A percentile compares a stretch with the other conserved stretches of the same genome.
Evolutionary conservation across 2,797 vertebrate species (phyloP).

Genomic region (Clarias pachynema): DNA sequence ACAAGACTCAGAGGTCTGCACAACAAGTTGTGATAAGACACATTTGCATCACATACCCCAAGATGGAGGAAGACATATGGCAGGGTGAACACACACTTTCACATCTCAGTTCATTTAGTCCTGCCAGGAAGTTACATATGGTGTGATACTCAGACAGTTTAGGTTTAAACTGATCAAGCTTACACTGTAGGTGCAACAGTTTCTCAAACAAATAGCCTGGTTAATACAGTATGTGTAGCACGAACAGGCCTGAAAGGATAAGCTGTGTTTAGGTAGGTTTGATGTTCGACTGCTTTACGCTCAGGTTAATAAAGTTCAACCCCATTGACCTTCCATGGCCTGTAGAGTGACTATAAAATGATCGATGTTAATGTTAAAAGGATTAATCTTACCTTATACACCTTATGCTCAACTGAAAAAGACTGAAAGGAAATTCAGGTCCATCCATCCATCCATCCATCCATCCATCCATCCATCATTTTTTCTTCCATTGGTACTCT

Average conservation of each 20-base stretch:
- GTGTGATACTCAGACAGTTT: neutral
- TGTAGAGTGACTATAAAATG: no score
- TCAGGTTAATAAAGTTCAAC: no score
- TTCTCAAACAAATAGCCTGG: neutral
- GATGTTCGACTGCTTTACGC: no score
- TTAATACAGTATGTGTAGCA: no score
- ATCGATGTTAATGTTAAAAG: neutral
- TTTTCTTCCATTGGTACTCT: neutral
- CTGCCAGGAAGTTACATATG: constrained; percentile 7
- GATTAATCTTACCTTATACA: neutral
- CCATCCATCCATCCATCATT: neutral
- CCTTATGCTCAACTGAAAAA: neutral
- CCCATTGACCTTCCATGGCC: no score
- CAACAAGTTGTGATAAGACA: constrained; percentile 29
- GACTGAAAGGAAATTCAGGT: neutral
- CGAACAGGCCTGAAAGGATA: neutral
- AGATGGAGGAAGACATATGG: constrained; percentile 41
- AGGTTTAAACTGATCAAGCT: neutral
- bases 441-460: neutral
- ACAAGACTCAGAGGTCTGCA: constrained; percentile 37
- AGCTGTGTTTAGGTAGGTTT: neutral
- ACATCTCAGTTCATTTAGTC: constrained; percentile 16
- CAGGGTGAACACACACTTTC: constrained; percentile 23
- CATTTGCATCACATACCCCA: constrained; percentile 10
- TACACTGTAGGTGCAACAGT: neutral